Evolutionary conservation across 53 echinoderm and acorn worm species (phyloP).

Genomic region (Glandiceps talaboti): DNA sequence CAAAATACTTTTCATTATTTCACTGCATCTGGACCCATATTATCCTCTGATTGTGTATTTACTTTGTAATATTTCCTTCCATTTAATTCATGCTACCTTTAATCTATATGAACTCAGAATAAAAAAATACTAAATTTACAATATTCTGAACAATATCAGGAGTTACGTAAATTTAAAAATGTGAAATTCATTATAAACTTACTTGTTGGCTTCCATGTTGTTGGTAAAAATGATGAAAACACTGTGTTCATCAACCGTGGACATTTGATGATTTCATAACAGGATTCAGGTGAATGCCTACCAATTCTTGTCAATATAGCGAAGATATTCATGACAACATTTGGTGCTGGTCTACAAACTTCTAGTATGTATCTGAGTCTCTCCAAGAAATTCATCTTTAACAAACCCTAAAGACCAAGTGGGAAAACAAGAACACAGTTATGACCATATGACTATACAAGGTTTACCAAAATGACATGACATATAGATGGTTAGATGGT

Average conservation of each 20-base stretch:
- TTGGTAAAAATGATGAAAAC: constrained; percentile 62
- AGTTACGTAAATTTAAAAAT: no score
- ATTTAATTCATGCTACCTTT: no score
- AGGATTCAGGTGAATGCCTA: constrained; percentile 55
- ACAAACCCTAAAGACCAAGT: constrained; percentile 37
- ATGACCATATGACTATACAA: no score
- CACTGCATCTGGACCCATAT: no score
- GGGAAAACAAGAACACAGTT: not conserved
- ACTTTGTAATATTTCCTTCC: no score
- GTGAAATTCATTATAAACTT: no score
- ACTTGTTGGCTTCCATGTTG: constrained; percentile 76
- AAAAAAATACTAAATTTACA: no score
- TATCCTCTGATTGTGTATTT: no score
- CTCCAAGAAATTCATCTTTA: constrained; percentile 64
- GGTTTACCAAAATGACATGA: not conserved
- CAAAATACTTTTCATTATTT: no score
- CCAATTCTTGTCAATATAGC: constrained; percentile 58
- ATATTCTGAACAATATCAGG: no score
- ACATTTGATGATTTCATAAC: constrained; percentile 48
- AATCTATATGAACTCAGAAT: no score
- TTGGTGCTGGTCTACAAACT: constrained; percentile 63
- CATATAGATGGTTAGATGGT: not conserved
- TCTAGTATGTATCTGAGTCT: constrained; percentile 87
- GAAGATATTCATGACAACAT: constrained; percentile 51
- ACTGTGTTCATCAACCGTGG: constrained; percentile 62